These are phyloP conservation scores for Ernsta delagoae DNA, from an alignment of 2,888 invertebrate species.

Conservation along the genomic window DNA sequence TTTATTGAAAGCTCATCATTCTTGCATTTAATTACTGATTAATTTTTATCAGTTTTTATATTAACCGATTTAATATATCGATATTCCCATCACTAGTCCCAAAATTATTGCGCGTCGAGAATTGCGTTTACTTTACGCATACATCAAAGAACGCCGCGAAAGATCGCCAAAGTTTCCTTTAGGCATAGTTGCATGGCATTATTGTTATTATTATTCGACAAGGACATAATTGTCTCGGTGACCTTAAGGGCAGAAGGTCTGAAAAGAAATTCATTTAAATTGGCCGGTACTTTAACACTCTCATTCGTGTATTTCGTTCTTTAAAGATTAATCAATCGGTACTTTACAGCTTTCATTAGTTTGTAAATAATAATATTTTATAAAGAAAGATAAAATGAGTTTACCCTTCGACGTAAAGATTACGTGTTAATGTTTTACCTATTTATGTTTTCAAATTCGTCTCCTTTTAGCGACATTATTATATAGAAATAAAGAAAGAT, in stretches of 20 bases:
- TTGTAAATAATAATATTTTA: too few relatives aligned
- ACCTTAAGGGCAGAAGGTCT: neutral
- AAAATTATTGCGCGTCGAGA: neutral
- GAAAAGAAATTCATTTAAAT: neutral
- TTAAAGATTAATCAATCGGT: too few relatives aligned
- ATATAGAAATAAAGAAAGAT: too few relatives aligned
- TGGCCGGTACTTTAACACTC: neutral
- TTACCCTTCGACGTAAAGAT: too few relatives aligned
- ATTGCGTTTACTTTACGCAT: conserved; percentile 4
- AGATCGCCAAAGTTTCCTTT: neutral
- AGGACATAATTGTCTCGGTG: neutral
- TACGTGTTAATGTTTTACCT: too few relatives aligned
- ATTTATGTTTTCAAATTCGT: too few relatives aligned
- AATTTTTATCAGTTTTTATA: too few relatives aligned
- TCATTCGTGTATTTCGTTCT: neutral
- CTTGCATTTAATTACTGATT: too few relatives aligned
- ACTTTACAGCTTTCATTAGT: too few relatives aligned
- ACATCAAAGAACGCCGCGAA: neutral
- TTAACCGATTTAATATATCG: neutral
- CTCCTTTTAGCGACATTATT: too few relatives aligned
- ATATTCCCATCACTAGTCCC: neutral
- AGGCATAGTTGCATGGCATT: neutral
- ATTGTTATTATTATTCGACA: conserved; percentile 1
- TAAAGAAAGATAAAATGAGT: too few relatives aligned
- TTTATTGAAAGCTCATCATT: too few relatives aligned